A percentile compares a stretch with the other conserved stretches of the same genome.
These are phyloP conservation scores for Psittacula echo DNA, from an alignment of 2,797 vertebrate species.

Conservation along the genomic window DNA sequence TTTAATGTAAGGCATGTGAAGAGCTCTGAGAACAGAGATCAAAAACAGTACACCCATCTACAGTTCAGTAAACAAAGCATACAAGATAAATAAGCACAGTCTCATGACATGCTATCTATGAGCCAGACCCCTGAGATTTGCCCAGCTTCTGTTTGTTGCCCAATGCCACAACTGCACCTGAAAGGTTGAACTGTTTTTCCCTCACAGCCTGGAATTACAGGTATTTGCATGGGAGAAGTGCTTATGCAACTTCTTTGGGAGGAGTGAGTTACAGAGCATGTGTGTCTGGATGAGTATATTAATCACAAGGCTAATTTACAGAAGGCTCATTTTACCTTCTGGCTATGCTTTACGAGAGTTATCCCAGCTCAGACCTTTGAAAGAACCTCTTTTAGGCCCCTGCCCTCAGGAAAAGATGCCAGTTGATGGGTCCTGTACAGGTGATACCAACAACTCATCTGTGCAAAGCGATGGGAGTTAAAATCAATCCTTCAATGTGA, in stretches of 20 bases:
- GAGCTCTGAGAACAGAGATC: background rate
- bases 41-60: background rate
- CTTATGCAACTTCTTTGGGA: background rate
- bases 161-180: background rate
- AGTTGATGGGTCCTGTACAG: background rate
- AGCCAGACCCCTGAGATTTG: background rate
- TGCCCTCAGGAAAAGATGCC: background rate
- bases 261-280: background rate
- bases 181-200: background rate
- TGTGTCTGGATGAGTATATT: background rate
- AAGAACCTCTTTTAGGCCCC: background rate
- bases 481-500: background rate
- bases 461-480: background rate
- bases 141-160: background rate
- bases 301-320: background rate
- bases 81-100: background rate
- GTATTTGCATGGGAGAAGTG: background rate
- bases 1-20: background rate
- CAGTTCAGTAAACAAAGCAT: background rate
- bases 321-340: background rate
- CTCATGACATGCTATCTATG: background rate
- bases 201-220: background rate
- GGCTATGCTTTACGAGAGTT: background rate
- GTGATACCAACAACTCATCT: accelerated
- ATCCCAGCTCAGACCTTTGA: background rate